Percentiles rank a stretch among this genome's conserved stretches.
Evolutionary conservation across 1,140 invertebrate genomes (phyloP).

Genomic region (Drosophila bipectinata): DNA sequence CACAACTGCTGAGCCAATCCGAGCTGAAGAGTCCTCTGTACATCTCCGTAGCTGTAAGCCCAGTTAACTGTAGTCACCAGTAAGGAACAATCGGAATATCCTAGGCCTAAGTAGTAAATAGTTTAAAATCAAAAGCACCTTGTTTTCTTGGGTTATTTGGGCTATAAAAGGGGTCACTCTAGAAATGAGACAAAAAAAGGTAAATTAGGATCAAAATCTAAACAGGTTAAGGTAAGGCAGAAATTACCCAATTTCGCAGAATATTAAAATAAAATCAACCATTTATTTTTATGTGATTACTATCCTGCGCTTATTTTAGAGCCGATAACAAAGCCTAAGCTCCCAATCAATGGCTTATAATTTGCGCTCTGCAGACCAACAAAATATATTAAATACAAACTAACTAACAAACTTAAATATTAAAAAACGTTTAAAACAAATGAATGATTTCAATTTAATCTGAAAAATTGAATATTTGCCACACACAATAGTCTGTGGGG

Average conservation of each 20-base stretch:
- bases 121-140: background rate
- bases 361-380: background rate
- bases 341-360: background rate
- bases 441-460: background rate
- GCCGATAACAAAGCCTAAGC: background rate
- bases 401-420: background rate
- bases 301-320: no score
- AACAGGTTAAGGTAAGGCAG: no score
- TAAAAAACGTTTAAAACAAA: background rate
- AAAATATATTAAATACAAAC: background rate
- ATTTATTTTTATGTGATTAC: background rate
- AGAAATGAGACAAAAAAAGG: no score
- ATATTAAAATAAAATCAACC: constrained; percentile 6
- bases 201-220: no score
- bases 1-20: constrained; percentile 87
- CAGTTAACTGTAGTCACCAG: constrained; percentile 42
- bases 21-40: constrained; percentile 1
- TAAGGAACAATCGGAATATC: constrained; percentile 22
- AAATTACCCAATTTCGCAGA: constrained; percentile 1
- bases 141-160: constrained; percentile 4
- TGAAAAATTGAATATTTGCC: constrained; percentile 13
- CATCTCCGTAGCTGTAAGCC: constrained; percentile 40
- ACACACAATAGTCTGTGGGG: background rate
- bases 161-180: background rate
- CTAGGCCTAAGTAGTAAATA: constrained; percentile 69